Conservation (phyloP, 2,113 vertebrate genomes). For the Carollia perspicillata region DNA sequence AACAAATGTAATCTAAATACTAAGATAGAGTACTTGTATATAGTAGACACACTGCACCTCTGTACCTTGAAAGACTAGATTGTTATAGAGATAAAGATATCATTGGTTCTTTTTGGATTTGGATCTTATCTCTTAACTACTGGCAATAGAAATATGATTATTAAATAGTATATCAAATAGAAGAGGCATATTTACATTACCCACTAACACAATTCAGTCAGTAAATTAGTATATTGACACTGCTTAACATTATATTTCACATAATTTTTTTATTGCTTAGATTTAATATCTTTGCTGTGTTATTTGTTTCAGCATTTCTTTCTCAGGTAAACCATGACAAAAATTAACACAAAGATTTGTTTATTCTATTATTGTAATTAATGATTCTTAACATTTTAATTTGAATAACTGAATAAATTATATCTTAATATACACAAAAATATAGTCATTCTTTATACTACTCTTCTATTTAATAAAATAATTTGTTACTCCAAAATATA, state of each 20-base stretch:
- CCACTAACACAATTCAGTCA: background rate
- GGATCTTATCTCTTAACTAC: constrained; percentile 1
- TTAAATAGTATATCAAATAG: background rate
- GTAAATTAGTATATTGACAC: background rate
- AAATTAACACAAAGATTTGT: constrained; percentile 9
- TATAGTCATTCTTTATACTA: background rate
- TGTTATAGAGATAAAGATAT: background rate
- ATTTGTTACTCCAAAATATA: background rate
- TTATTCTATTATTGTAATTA: background rate
- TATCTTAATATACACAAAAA: background rate
- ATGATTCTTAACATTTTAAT: constrained; percentile 6
- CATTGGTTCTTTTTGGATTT: background rate
- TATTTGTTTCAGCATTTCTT: background rate
- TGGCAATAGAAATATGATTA: background rate
- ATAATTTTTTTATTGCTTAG: background rate
- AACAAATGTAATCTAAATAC: background rate
- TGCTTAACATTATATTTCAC: background rate
- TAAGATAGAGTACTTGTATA: background rate
- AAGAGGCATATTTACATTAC: background rate
- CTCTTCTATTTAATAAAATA: background rate
- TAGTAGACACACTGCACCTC: background rate
- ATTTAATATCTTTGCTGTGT: background rate
- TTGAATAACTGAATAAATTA: background rate
- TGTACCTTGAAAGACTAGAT: background rate
- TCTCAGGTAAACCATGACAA: background rate